Conservation (phyloP, 2,888 invertebrate species). For the Leptura quadrifasciata region DNA sequence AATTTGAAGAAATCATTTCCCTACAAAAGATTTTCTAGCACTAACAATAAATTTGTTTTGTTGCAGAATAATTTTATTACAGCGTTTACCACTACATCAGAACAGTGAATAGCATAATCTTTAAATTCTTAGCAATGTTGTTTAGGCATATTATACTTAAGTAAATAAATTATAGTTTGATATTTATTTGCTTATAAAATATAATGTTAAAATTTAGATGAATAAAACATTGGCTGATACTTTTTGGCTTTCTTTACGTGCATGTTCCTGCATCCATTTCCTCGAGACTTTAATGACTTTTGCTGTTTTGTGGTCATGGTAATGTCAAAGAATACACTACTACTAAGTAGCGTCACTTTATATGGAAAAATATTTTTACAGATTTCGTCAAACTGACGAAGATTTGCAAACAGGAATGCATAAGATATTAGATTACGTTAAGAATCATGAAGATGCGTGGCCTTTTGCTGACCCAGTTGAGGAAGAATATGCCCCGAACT, state of each 20-base stretch:
- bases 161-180: slow-evolving; percentile 24
- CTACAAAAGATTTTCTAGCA: background rate
- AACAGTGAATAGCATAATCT: background rate
- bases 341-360: background rate
- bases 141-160: slow-evolving; percentile 35
- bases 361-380: slow-evolving; percentile 68
- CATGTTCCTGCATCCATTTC: slow-evolving; percentile 35
- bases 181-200: slow-evolving; percentile 21
- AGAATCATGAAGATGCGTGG: slow-evolving; percentile 94
- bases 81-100: slow-evolving; percentile 20
- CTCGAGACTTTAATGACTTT: slow-evolving; percentile 25
- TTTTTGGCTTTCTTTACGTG: slow-evolving; percentile 37
- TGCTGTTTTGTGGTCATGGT: slow-evolving; percentile 36
- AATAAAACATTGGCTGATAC: slow-evolving; percentile 36
- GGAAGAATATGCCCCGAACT: slow-evolving; percentile 93
- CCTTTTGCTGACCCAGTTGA: slow-evolving; percentile 95
- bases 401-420: slow-evolving; percentile 93
- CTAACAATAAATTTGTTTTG: slow-evolving; percentile 22
- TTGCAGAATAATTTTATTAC: slow-evolving; percentile 31
- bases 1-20: background rate
- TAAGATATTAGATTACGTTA: slow-evolving; percentile 91
- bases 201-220: slow-evolving; percentile 33
- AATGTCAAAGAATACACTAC: slow-evolving; percentile 5
- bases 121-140: slow-evolving; percentile 13
- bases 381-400: slow-evolving; percentile 88